Base-by-base conservation (phyloP, 2,797 vertebrate species). In the Clarias pachynema region DNA sequence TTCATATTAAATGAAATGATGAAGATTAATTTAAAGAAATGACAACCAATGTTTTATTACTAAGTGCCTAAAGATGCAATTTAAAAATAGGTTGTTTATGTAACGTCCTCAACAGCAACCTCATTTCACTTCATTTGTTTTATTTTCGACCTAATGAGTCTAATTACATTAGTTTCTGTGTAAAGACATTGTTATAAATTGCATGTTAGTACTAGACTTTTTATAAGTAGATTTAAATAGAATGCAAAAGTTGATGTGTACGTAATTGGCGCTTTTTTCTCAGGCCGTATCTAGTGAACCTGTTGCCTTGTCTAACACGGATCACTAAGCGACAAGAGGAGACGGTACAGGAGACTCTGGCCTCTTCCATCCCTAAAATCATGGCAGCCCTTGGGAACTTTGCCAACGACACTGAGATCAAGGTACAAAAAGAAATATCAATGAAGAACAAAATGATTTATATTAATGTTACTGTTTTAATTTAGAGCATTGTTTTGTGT, bases 271-370 rank as follows among this genome's bases (percentile, higher is more conserved):
- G 26, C 14, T 83, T 20, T 83, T 0, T 72, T 20, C 60, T 1
- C 89, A 99, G 98, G 92, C 98, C 98, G 0, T 99, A 99, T 90
- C 88, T 99, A 85, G 97, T 99, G 89, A 99, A 99, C 91, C 95
- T 99, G 72, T 88, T 99, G 86, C 98, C 98, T 0, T 99, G 98
- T 90, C 94, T 99, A 81, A 96, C 96, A 0, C 95, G 97, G 85
- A 98, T 97, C 87, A 96, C 97, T 86, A 98, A 97, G 93, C 95
- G 98, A 4, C 95, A 97, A 0, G 98, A 99, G 88, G 98, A 99
- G 66, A 95, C 96, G 0, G 98, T 99, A 5, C 98, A 99, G 86
- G 98, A 99, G 93, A 99, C 98, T 0, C 90, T 99, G 87, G 97
- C 97, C 75, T 94, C 95, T 0, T 97, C 98, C 20, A 93, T 99